Evolutionary conservation across 2,797 vertebrate genomes (phyloP).

Genomic region (Parauchenoglanis punctatus): DNA sequence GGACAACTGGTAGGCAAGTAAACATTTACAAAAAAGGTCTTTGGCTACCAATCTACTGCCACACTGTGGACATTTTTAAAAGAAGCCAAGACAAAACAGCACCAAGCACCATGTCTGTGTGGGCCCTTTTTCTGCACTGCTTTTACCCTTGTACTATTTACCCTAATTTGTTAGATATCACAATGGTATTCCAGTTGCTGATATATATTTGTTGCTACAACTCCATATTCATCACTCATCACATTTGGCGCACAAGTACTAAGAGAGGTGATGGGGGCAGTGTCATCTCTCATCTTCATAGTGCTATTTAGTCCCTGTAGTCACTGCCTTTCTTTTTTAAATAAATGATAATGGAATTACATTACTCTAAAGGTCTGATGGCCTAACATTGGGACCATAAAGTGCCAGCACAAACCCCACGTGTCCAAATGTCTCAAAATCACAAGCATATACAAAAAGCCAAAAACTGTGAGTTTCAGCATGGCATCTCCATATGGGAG

Average conservation of each 20-base stretch:
- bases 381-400: constrained; percentile 58
- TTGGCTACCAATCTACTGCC: constrained; percentile 4
- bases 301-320: background rate
- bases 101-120: background rate
- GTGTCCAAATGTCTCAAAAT: constrained; percentile 1
- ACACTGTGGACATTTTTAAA: constrained; percentile 20
- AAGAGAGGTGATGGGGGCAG: background rate
- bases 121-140: constrained; percentile 19
- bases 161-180: background rate
- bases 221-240: background rate
- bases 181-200: background rate
- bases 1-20: constrained; percentile 4
- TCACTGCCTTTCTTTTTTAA: constrained; percentile 10
- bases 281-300: background rate
- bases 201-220: background rate
- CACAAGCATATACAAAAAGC: background rate
- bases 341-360: constrained; percentile 38
- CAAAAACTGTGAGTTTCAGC: background rate
- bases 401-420: constrained; percentile 13
- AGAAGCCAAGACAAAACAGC: background rate
- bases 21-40: background rate
- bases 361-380: constrained; percentile 53
- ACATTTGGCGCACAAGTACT: background rate
- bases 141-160: background rate
- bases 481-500: background rate